Conservation (phyloP, 2,888 invertebrate species). For the Pharmacophagus antenor region DNA sequence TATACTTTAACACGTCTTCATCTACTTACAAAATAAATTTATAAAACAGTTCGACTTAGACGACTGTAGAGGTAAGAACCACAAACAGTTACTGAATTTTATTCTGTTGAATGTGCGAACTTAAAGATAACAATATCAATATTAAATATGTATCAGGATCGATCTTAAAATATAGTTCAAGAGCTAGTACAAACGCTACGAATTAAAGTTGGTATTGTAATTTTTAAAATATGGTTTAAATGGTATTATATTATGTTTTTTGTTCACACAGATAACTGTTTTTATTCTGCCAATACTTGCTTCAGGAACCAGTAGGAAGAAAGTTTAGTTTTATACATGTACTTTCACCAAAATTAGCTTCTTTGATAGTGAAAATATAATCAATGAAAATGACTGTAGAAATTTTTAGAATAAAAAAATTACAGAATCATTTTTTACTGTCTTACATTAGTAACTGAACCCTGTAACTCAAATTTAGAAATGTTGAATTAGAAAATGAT, state of each 20-base stretch:
- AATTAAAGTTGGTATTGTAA: background rate
- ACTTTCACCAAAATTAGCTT: too few species aligned
- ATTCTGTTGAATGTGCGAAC: conserved; percentile 32
- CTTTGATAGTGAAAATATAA: too few species aligned
- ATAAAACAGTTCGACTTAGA: background rate
- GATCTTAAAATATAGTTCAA: conserved; percentile 31
- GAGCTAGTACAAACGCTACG: conserved; percentile 21
- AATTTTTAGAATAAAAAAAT: too few species aligned
- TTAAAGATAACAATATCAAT: conserved; percentile 34
- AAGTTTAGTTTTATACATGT: too few species aligned
- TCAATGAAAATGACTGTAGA: too few species aligned
- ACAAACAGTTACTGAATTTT: conserved; percentile 31
- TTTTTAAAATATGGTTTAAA: background rate
- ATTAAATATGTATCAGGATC: conserved; percentile 32
- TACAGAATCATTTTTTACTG: too few species aligned
- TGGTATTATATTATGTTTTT: background rate
- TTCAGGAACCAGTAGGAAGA: too few species aligned
- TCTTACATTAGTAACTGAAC: too few species aligned
- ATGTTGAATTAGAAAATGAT: too few species aligned
- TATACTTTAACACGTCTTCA: conserved; percentile 1
- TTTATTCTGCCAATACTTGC: background rate
- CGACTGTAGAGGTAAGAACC: conserved; percentile 19
- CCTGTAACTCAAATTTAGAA: too few species aligned
- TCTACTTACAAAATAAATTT: conserved; percentile 11
- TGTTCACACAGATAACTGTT: too few species aligned